Percentiles rank a stretch among this genome's conserved stretches.
Conservation (phyloP, 2,797 vertebrate genomes). For the Sparidentex hasta region DNA sequence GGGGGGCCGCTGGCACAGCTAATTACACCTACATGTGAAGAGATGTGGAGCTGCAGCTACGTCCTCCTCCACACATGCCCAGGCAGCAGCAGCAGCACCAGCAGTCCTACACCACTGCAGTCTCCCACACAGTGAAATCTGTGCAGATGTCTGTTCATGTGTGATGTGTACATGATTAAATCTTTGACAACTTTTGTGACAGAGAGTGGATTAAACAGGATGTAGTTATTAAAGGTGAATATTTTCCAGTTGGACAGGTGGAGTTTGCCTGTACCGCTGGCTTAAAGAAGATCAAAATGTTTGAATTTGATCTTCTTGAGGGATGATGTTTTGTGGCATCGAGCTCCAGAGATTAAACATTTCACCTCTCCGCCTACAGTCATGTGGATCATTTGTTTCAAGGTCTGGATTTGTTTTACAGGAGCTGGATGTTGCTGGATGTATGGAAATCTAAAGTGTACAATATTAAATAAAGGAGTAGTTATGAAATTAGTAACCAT, state of each 20-base stretch:
- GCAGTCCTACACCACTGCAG: slow-evolving; percentile 9
- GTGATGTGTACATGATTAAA: neutral
- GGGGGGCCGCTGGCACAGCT: slow-evolving; percentile 41
- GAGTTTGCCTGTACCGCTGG: neutral
- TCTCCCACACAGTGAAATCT: slow-evolving; percentile 40
- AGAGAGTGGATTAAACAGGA: neutral
- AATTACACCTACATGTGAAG: slow-evolving; percentile 69
- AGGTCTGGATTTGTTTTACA: neutral
- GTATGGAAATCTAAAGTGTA: neutral
- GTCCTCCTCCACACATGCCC: slow-evolving; percentile 60
- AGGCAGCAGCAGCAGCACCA: slow-evolving; percentile 13
- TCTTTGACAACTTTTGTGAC: neutral
- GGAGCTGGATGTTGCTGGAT: neutral
- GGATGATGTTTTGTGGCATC: slow-evolving; percentile 42
- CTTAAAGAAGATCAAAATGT: slow-evolving; percentile 46
- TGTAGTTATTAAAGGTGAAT: neutral
- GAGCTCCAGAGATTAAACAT: neutral
- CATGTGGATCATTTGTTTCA: neutral
- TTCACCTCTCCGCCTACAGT: neutral
- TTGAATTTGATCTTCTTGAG: slow-evolving; percentile 53
- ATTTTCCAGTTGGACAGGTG: neutral
- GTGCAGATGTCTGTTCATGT: neutral
- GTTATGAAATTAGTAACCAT: neutral
- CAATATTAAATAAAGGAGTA: neutral
- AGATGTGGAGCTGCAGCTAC: slow-evolving; percentile 55